Evolutionary conservation across 2,888 invertebrate species (phyloP).

Genomic region (Euproctis similis): DNA sequence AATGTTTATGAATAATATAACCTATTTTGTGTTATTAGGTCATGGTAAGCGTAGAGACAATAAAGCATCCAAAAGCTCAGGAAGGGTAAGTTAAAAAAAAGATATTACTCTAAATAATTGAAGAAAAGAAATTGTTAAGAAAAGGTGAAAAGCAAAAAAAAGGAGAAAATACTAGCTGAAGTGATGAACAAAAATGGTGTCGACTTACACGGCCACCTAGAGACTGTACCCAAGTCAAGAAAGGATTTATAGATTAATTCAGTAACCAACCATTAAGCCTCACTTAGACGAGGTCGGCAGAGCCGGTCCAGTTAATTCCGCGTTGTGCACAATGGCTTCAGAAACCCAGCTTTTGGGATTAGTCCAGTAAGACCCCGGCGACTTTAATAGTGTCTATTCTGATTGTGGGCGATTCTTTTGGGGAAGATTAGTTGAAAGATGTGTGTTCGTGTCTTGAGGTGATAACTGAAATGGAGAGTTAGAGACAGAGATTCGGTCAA

Average conservation of each 20-base stretch:
- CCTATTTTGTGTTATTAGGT: no score
- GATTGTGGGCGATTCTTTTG: conserved; percentile 4
- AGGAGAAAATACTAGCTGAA: no score
- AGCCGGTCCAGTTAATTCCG: conserved; percentile 23
- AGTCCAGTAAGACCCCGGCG: conserved; percentile 19
- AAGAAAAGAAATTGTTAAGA: no score
- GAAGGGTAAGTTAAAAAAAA: no score
- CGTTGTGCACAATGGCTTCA: conserved; percentile 24
- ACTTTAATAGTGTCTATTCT: conserved; percentile 21
- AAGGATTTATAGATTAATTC: conserved; percentile 28
- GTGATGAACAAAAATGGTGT: conserved; percentile 7
- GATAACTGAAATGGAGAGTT: no score
- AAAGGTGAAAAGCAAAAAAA: no score
- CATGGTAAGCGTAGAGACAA: no score
- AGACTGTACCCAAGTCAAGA: conserved; percentile 24
- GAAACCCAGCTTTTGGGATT: conserved; percentile 22
- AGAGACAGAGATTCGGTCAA: no score
- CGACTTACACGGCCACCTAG: conserved; percentile 11
- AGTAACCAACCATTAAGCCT: conserved; percentile 29
- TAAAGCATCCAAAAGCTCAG: no score
- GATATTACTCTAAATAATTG: no score
- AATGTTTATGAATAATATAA: no score
- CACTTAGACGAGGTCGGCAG: conserved; percentile 23
- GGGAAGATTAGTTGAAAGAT: conserved; percentile 5
- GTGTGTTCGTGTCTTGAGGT: background rate